Conservation (phyloP, 2,113 vertebrate species). For the Ia io region DNA sequence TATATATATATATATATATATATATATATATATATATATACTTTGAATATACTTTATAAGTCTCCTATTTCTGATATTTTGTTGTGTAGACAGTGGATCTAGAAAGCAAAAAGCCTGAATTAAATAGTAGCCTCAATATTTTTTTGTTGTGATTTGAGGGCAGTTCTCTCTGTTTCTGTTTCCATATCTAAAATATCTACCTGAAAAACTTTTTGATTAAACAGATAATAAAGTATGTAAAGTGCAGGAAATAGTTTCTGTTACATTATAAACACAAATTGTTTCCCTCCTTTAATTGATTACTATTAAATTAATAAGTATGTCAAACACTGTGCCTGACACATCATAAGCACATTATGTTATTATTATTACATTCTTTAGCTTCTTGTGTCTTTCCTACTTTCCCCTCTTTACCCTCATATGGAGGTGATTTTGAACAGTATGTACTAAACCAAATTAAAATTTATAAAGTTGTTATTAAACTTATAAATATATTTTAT, state of each 20-base stretch:
- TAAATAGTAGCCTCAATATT: not conserved
- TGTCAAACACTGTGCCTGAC: not conserved
- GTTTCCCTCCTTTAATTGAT: not conserved
- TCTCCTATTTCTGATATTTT: not conserved
- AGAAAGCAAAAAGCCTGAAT: not conserved
- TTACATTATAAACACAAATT: not conserved
- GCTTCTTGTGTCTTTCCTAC: not conserved
- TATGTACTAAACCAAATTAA: not conserved
- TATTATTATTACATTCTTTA: not conserved
- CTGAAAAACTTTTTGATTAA: not conserved
- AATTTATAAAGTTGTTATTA: not conserved
- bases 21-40: not conserved
- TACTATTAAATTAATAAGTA: slow-evolving; percentile 7
- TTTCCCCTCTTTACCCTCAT: not conserved
- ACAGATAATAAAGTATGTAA: not conserved
- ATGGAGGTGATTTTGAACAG: not conserved
- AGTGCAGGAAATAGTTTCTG: not conserved
- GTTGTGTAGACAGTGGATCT: not conserved
- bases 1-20: not conserved
- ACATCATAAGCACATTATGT: not conserved
- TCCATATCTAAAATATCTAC: not conserved
- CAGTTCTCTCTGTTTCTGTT: not conserved
- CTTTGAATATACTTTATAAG: not conserved
- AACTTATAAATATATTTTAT: not conserved
- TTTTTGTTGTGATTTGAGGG: not conserved